Base-by-base conservation (phyloP, 2,113 vertebrate genomes). In the Parotia lawesii region DNA sequence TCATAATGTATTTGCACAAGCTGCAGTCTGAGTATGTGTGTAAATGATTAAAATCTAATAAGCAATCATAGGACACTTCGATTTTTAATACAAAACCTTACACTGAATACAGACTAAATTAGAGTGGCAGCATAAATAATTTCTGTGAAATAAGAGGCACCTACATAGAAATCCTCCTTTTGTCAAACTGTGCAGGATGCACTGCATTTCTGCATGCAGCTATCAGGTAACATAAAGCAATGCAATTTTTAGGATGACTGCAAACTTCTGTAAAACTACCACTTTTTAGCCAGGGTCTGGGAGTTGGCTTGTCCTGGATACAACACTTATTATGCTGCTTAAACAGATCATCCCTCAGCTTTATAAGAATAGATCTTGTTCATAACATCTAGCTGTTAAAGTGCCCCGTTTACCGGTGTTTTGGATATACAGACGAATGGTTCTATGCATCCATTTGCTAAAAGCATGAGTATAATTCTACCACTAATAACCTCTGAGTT, bases 21-120 rank as follows among this genome's bases (percentile, higher is more conserved):
- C 16, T 86, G 8, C 47, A 58, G 23, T 86, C 47, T 4, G 1
- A 42, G 10, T 84, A 77, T 67, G 56, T 20, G 50, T 17, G 25
- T 67, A 90, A 93, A 94, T 90, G 38, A 94, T 87, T 95, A 88
- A 94, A 93, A 80, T 81, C 79, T 78, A 90, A 94, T 84, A 87
- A 53, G 14, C 28, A 87, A 73, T 86, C 58, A 75, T 50, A 72
- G 12, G 12, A 72, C 35, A 76, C 54, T 70, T 93, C 4, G 21
- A 90, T 93, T 94, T 94, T 90, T 12, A 48, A 62, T 53, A 62
- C 45, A 86, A 91, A 91, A 94, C 10, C 81, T 85, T 64, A 19
- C 9, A 27, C 24, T 10, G 53, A 61, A 67, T 35, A 16, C 8
- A 72, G 33, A 40, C 54, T 91, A 74, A 91, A 86, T 85, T 86